Conservation (phyloP, 2,888 invertebrate genomes). For the Drosophila affinis region DNA sequence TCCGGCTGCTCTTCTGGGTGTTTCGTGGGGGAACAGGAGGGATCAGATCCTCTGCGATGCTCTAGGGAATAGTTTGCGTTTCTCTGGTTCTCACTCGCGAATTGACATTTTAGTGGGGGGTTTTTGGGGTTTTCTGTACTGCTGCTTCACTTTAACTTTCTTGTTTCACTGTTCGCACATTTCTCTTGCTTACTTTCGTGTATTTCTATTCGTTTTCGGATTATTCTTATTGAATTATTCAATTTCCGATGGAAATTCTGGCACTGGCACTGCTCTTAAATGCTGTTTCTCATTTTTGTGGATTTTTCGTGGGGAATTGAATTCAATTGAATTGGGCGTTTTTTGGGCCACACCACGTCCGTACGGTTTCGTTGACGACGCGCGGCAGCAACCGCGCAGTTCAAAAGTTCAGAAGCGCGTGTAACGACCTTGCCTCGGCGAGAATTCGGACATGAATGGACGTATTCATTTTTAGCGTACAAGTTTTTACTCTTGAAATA, state of each 20-base stretch:
- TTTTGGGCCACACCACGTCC: conserved; percentile 63
- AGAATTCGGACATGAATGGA: not conserved
- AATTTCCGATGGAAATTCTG: conserved; percentile 56
- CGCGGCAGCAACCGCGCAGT: conserved; percentile 1
- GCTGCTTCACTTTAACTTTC: conserved; percentile 2
- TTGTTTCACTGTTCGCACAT: conserved; percentile 42
- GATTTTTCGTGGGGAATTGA: conserved; percentile 47
- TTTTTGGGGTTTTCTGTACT: conserved; percentile 13
- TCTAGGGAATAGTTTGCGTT: conserved; percentile 35
- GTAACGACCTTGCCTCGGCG: conserved; percentile 1
- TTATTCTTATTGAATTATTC: conserved; percentile 33
- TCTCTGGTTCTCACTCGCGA: conserved; percentile 38
- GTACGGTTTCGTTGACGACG: not conserved
- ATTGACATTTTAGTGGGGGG: conserved; percentile 60
- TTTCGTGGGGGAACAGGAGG: conserved; percentile 23
- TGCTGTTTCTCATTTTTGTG: conserved; percentile 30
- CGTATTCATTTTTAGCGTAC: not conserved
- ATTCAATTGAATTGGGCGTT: conserved; percentile 65
- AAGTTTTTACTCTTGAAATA: not conserved
- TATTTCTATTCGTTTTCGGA: conserved; percentile 21
- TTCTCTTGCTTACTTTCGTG: conserved; percentile 5
- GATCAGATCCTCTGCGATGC: conserved; percentile 19
- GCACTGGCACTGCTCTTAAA: conserved; percentile 46
- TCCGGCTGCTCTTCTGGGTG: conserved; percentile 25
- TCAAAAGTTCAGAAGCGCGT: conserved; percentile 1